Conservation (phyloP, 1,140 invertebrate species). For the Zaprionus ghesquierei region DNA sequence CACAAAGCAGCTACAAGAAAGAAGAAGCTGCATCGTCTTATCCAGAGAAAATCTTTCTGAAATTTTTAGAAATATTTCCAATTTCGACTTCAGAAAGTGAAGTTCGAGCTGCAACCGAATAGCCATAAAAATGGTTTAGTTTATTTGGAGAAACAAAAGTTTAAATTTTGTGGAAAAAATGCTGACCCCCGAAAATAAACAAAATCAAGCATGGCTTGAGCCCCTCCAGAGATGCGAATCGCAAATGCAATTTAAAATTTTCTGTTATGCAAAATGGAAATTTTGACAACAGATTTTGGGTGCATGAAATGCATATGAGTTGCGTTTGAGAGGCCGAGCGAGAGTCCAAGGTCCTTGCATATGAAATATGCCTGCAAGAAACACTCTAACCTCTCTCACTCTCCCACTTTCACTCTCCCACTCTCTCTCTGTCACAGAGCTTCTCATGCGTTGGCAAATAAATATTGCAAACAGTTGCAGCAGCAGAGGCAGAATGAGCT, state of each 20-base stretch:
- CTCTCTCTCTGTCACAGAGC: conserved; percentile 1
- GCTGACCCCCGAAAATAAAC: not conserved
- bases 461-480: conserved; percentile 41
- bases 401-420: conserved; percentile 12
- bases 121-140: not conserved
- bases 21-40: too few relatives aligned
- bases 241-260: conserved; percentile 41
- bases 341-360: conserved; percentile 21
- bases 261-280: conserved; percentile 38
- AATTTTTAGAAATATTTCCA: not conserved
- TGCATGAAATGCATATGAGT: conserved; percentile 42
- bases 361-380: conserved; percentile 19
- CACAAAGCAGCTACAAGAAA: too few relatives aligned
- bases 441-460: conserved; percentile 56
- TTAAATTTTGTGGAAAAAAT: not conserved
- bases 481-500: not conserved
- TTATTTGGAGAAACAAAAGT: not conserved
- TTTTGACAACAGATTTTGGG: conserved; percentile 57
- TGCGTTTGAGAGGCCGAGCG: conserved; percentile 22
- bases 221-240: conserved; percentile 6
- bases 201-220: not conserved
- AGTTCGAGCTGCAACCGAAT: not conserved
- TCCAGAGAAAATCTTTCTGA: not conserved
- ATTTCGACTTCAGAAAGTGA: not conserved
- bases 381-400: not conserved